Evolutionary conservation across 2,797 vertebrate species (phyloP), one percentile per base, ranked within the genome.

Genomic region (Enteromius paludinosus): DNA sequence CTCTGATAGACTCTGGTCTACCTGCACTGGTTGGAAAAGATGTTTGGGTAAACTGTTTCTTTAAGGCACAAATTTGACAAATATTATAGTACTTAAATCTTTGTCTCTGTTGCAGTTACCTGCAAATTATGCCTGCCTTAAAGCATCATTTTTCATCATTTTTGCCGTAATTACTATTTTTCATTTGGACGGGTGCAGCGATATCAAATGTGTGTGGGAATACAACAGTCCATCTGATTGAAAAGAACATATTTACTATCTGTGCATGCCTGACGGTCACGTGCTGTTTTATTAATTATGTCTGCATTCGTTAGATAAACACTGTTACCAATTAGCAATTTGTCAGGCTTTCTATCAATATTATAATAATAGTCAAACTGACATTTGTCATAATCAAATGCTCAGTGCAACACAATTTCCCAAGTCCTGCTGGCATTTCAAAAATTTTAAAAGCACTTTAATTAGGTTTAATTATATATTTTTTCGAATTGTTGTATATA

Each of bases 251-350:
- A 41, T 28, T 25, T 38, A 11, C 28, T 28, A 78, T 33, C 62
- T 52, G 47, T 49, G 64, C 62, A n/a, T 52, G 45, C 23, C 75
- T 65, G 43, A 78, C 65, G 28, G 62, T 78, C 30, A 66, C 47
- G 54, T 25, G 47, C n/a, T 56, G 45, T 78, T 52, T 68, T 52
- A 78, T 33, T 49, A 65, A 78, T 52, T 3, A 52, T 66, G 61
- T 47, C 75, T 49, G 61, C 28, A 65, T 33, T 65, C 35, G 43
- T 66, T 18, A 66, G 30, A 49, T 66, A 33, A 66, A 33, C 18
- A 10, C 4, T 3, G 18, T 64, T 78, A 38, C n/a, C 28, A 66
- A 25, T 78, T 35, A 65, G 61, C 15, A 4, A 52, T 65, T 33
- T 66, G 43, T 49, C 18, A 35, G 20, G 35, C n/a, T 28, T 33